phyloP scores from a whole-genome alignment of 2,797 vertebrate genomes.

The Scomberomorus guttatus region DNA sequence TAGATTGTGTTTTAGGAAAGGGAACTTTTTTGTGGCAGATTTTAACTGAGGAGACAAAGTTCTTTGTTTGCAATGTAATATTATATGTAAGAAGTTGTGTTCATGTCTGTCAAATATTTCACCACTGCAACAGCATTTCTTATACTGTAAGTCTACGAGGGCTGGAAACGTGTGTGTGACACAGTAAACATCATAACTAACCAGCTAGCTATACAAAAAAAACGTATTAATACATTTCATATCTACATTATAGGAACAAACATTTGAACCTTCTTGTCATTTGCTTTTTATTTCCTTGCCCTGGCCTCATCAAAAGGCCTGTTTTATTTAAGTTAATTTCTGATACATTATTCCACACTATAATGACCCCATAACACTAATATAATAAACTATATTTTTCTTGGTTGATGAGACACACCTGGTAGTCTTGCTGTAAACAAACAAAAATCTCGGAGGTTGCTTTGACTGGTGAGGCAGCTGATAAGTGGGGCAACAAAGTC shows the following conservation, averaged over 20 bases:
- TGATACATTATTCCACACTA: conserved; percentile 29
- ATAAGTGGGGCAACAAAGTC: conserved; percentile 84
- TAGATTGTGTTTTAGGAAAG: background rate
- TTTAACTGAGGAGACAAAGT: background rate
- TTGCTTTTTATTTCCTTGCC: background rate
- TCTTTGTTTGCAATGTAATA: background rate
- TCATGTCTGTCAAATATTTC: background rate
- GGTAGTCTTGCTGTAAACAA: conserved; percentile 70
- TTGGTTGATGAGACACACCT: conserved; percentile 68
- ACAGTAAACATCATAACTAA: conserved; percentile 31
- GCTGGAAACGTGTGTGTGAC: background rate
- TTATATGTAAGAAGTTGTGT: background rate
- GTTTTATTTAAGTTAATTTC: conserved; percentile 18
- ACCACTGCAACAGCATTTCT: background rate
- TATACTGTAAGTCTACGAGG: background rate
- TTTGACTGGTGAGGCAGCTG: conserved; percentile 73
- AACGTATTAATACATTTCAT: background rate
- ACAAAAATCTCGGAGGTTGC: conserved; percentile 72
- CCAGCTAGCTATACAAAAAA: conserved; percentile 16
- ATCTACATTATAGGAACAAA: background rate
- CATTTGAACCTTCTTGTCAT: background rate
- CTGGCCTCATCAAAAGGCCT: background rate
- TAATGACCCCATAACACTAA: conserved; percentile 51
- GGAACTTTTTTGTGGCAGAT: background rate
- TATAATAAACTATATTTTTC: conserved; percentile 60